Evolutionary conservation across 1,140 invertebrate species (phyloP).

Genomic region (Bombus superbus): DNA sequence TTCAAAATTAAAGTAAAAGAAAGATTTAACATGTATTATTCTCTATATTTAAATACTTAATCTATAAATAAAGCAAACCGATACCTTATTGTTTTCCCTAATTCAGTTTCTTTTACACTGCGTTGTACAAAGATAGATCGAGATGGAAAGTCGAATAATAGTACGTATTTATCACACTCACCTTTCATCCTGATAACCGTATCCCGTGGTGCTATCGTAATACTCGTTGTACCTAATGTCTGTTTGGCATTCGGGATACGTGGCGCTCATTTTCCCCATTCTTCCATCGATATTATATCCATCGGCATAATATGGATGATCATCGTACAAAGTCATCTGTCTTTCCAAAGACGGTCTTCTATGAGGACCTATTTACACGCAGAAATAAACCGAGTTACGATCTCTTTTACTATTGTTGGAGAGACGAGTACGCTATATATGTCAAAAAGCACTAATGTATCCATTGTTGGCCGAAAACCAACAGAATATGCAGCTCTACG

Average conservation of each 20-base stretch:
- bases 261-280: constrained; percentile 76
- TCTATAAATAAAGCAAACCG: neutral
- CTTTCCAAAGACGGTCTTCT: constrained; percentile 90
- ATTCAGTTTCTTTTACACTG: neutral
- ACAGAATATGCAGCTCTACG: neutral
- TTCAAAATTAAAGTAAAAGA: neutral
- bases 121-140: no score
- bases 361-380: constrained; percentile 76
- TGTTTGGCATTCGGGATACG: constrained; percentile 78
- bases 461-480: neutral
- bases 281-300: constrained; percentile 72
- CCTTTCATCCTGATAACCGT: constrained; percentile 83
- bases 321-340: constrained; percentile 91
- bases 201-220: constrained; percentile 79
- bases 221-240: constrained; percentile 80
- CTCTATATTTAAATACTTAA: neutral
- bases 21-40: no score
- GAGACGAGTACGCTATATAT: neutral
- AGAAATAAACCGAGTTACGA: constrained; percentile 13
- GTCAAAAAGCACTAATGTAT: neutral
- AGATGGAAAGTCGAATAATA: neutral
- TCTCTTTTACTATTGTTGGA: neutral
- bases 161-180: constrained; percentile 35
- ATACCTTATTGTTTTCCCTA: neutral
- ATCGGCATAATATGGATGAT: constrained; percentile 81